Base-by-base conservation (phyloP, 2,888 invertebrate genomes). In the Aphelenchoides bicaudatus region DNA sequence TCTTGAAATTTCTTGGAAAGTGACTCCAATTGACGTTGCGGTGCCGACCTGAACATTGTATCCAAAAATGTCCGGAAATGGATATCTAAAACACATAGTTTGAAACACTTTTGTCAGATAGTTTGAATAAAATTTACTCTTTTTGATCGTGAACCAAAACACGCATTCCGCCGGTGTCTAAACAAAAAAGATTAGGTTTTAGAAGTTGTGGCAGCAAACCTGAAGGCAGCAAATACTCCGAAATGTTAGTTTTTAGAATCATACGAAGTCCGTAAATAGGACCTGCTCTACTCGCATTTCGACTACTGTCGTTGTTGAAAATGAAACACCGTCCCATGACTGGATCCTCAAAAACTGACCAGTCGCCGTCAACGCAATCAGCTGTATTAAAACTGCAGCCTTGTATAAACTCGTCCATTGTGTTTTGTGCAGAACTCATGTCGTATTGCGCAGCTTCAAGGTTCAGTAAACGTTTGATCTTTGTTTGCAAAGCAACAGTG, bases 51-150 rank as follows among this genome's bases (percentile, higher is more conserved):
- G 58, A 13, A 79, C 66, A 4, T 72, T 72, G 34, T 79, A 68
- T 0, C 80, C 80, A 46, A 76, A 72, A 34, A 79, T 78, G 62
- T 79, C 79, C 0, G 79, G 79, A 39, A 79, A 78, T 1, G 80
- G 80, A 53, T 68, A n/a, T n/a, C n/a, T n/a, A n/a, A n/a, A n/a
- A n/a, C n/a, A n/a, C n/a, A n/a, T n/a, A n/a, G n/a, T n/a, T n/a
- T n/a, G n/a, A n/a, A n/a, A n/a, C n/a, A n/a, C n/a, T n/a, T n/a
- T n/a, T n/a, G n/a, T n/a, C n/a, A n/a, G n/a, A n/a, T n/a, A n/a
- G n/a, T n/a, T n/a, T n/a, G n/a, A n/a, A n/a, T n/a, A n/a, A n/a
- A n/a, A n/a, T n/a, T n/a, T n/a, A 70, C n/a, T 71, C 70, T 1
- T 71, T 71, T 37, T 75, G 62, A 34, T 72, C 65, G 63, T 79